These are phyloP conservation scores for Drosophila subpulchrella DNA, from an alignment of 1,140 invertebrate genomes.

Conservation along the genomic window DNA sequence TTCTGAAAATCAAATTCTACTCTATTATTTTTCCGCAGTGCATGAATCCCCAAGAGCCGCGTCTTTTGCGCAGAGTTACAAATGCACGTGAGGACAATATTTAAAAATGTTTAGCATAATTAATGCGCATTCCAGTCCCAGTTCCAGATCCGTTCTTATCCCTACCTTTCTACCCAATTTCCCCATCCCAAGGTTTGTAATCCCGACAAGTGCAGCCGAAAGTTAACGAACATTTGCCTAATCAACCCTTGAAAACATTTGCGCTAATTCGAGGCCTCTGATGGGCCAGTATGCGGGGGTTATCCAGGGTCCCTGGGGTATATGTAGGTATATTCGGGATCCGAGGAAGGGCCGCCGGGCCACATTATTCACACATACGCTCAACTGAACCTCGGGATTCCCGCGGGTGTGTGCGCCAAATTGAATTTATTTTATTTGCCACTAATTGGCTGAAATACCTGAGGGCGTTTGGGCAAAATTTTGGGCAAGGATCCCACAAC, in stretches of 20 bases:
- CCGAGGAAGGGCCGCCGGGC: slow-evolving; percentile 56
- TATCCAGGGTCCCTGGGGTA: slow-evolving; percentile 37
- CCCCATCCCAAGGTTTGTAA: slow-evolving; percentile 12
- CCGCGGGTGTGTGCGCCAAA: slow-evolving; percentile 68
- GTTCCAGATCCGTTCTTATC: slow-evolving; percentile 8
- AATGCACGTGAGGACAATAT: slow-evolving; percentile 84
- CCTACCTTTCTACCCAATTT: not conserved
- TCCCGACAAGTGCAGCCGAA: slow-evolving; percentile 63
- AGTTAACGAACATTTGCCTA: slow-evolving; percentile 77
- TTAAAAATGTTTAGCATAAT: slow-evolving; percentile 84
- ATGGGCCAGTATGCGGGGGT: slow-evolving; percentile 16
- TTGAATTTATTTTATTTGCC: slow-evolving; percentile 84
- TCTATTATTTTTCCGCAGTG: slow-evolving; percentile 4
- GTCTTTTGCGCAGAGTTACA: slow-evolving; percentile 26
- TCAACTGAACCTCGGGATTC: slow-evolving; percentile 53
- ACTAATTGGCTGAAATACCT: slow-evolving; percentile 83
- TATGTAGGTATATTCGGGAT: slow-evolving; percentile 13
- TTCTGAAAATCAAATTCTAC: no score
- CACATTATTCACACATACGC: slow-evolving; percentile 81
- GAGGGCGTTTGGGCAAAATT: slow-evolving; percentile 53
- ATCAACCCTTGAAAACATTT: slow-evolving; percentile 81
- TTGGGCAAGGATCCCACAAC: slow-evolving; percentile 6
- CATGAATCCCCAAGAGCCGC: slow-evolving; percentile 57
- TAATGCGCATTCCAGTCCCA: slow-evolving; percentile 58
- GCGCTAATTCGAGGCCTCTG: slow-evolving; percentile 69